Conservation (phyloP, 1,140 invertebrate species). For the Papilio xuthus region DNA sequence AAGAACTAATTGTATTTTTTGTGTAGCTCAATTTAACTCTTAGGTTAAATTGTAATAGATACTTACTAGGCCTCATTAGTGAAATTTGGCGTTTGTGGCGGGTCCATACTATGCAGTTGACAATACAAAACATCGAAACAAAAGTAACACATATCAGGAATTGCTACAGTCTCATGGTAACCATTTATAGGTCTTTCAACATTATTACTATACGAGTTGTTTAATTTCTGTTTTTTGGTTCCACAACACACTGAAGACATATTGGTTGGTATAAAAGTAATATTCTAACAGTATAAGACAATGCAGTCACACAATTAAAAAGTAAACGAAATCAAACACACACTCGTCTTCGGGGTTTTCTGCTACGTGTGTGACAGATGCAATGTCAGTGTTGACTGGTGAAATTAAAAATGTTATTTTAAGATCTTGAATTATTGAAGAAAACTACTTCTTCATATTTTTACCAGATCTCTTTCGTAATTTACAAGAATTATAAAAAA, state of each 20-base stretch:
- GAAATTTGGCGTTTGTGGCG: conserved; percentile 94
- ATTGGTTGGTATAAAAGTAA: conserved; percentile 58
- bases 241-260: conserved; percentile 95
- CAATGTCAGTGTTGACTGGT: background rate
- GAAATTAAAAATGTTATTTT: background rate
- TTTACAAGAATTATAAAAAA: too few relatives aligned
- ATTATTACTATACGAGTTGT: conserved; percentile 84
- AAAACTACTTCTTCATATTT: background rate
- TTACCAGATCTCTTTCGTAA: background rate
- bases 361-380: conserved; percentile 44
- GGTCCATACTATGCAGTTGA: conserved; percentile 95
- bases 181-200: conserved; percentile 82
- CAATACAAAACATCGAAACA: conserved; percentile 98
- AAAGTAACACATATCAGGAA: conserved; percentile 98
- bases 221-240: conserved; percentile 93
- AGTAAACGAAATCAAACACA: conserved; percentile 73
- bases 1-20: conserved; percentile 13
- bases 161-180: conserved; percentile 87
- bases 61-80: conserved; percentile 98
- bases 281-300: conserved; percentile 60
- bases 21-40: conserved; percentile 29
- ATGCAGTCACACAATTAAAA: conserved; percentile 61
- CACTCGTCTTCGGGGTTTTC: conserved; percentile 54
- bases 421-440: background rate
- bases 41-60: conserved; percentile 41